Evolutionary conservation across 2,888 invertebrate genomes (phyloP).

Genomic region (Nephrocerus scutellatus): DNA sequence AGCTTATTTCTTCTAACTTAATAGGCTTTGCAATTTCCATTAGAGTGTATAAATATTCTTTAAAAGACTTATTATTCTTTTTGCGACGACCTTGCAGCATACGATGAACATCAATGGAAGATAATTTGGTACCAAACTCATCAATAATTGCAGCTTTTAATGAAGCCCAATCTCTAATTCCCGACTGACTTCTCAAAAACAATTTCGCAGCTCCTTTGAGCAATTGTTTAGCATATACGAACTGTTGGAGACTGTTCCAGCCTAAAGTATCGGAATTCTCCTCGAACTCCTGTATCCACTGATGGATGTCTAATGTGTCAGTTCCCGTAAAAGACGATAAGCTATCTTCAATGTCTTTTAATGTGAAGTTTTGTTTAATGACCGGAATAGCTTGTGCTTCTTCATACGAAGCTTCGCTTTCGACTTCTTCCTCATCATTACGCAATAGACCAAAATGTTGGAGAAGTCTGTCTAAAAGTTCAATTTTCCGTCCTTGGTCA

Average conservation of each 20-base stretch:
- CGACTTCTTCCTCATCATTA: too few relatives aligned
- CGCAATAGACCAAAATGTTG: constrained; percentile 14
- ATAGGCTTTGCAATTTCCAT: constrained; percentile 14
- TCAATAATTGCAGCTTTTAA: constrained; percentile 9
- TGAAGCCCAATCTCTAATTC: constrained; percentile 4
- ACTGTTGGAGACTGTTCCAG: constrained; percentile 8
- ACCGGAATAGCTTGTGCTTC: too few relatives aligned
- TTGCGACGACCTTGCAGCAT: constrained; percentile 11
- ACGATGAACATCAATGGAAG: constrained; percentile 11
- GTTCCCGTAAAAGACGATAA: background rate
- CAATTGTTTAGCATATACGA: constrained; percentile 8
- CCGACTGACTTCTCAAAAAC: constrained; percentile 7
- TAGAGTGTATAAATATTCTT: constrained; percentile 14
- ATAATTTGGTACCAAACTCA: constrained; percentile 8
- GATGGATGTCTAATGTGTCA: background rate
- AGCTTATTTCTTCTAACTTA: constrained; percentile 14
- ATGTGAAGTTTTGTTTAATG: too few relatives aligned
- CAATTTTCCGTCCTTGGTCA: constrained; percentile 9
- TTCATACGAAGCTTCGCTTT: background rate
- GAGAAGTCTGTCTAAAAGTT: constrained; percentile 11
- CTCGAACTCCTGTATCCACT: constrained; percentile 5
- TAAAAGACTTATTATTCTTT: constrained; percentile 4
- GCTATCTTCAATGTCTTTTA: constrained; percentile 1
- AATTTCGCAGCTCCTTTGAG: constrained; percentile 9
- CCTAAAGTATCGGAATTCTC: constrained; percentile 1